Evolutionary conservation across 2,888 invertebrate species (phyloP).

Genomic region (Tachystola acroxantha): DNA sequence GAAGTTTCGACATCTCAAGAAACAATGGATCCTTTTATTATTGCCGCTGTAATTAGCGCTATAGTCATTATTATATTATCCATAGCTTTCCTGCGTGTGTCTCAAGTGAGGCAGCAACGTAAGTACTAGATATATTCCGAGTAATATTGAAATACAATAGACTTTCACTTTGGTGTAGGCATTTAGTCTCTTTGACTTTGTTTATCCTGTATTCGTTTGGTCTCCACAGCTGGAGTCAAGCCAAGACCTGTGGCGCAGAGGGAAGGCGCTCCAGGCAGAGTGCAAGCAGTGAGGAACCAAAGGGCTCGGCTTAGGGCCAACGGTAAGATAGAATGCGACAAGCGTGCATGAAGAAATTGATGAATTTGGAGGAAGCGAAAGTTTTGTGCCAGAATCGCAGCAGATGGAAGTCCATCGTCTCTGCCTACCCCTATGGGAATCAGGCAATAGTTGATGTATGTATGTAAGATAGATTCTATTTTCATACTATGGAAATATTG

Average conservation of each 20-base stretch:
- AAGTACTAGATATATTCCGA: slow-evolving; percentile 14
- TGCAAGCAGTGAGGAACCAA: slow-evolving; percentile 85
- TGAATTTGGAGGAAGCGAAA: no score
- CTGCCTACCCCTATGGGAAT: no score
- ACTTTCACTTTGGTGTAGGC: no score
- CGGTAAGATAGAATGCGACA: no score
- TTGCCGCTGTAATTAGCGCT: slow-evolving; percentile 62
- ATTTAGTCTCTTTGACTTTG: no score
- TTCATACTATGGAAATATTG: no score
- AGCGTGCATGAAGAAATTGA: no score
- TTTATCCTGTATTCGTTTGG: neutral
- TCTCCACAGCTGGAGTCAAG: slow-evolving; percentile 34
- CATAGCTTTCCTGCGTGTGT: slow-evolving; percentile 48
- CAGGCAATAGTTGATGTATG: no score
- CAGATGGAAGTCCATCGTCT: no score
- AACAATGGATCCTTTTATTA: slow-evolving; percentile 64
- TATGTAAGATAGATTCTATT: no score
- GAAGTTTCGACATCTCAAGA: neutral
- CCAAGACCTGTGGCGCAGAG: slow-evolving; percentile 50
- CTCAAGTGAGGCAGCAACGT: slow-evolving; percentile 54
- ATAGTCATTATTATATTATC: slow-evolving; percentile 52
- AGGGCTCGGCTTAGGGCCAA: slow-evolving; percentile 81
- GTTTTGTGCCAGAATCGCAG: no score
- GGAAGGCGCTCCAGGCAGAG: slow-evolving; percentile 81
- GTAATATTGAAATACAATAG: neutral